These are phyloP conservation scores for Sabatieria punctata DNA, from an alignment of 2,888 invertebrate genomes.

Conservation along the genomic window DNA sequence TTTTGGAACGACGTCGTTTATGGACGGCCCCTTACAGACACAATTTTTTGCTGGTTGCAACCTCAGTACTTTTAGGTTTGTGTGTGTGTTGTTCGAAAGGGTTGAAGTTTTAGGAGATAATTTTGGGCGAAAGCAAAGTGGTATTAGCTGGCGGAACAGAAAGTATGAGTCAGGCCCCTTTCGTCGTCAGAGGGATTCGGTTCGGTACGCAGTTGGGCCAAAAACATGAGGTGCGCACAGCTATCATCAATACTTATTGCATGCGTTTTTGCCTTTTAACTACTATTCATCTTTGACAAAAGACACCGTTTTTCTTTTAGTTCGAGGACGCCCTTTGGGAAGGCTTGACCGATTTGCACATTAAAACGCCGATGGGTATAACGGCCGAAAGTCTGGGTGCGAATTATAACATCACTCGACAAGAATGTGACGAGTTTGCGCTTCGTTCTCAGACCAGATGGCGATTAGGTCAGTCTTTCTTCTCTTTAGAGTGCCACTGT, in stretches of 20 bases:
- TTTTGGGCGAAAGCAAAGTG: conserved; percentile 57
- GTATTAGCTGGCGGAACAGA: conserved; percentile 80
- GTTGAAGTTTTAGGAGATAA: conserved; percentile 51
- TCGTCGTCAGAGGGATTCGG: conserved; percentile 59
- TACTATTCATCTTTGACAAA: too few relatives aligned
- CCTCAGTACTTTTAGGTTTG: too few relatives aligned
- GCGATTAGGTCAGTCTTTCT: conserved; percentile 50
- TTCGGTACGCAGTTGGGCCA: conserved; percentile 71
- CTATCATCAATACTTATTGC: background rate
- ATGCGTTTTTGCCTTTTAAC: background rate
- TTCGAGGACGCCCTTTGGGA: conserved; percentile 81
- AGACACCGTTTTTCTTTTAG: too few relatives aligned
- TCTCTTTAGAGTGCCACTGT: background rate
- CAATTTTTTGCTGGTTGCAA: too few relatives aligned
- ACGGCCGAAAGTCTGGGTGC: conserved; percentile 84
- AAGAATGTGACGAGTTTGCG: conserved; percentile 69
- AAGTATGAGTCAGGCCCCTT: conserved; percentile 85
- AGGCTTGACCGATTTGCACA: conserved; percentile 66
- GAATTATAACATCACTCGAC: conserved; percentile 58
- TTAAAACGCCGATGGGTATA: conserved; percentile 81
- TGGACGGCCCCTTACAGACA: too few relatives aligned
- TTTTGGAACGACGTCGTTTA: too few relatives aligned
- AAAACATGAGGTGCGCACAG: conserved; percentile 36
- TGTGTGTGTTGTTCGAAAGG: too few relatives aligned
- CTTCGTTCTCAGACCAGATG: conserved; percentile 66